Conservation (phyloP, 2,888 invertebrate species). For the Seladonia tumulorum region DNA sequence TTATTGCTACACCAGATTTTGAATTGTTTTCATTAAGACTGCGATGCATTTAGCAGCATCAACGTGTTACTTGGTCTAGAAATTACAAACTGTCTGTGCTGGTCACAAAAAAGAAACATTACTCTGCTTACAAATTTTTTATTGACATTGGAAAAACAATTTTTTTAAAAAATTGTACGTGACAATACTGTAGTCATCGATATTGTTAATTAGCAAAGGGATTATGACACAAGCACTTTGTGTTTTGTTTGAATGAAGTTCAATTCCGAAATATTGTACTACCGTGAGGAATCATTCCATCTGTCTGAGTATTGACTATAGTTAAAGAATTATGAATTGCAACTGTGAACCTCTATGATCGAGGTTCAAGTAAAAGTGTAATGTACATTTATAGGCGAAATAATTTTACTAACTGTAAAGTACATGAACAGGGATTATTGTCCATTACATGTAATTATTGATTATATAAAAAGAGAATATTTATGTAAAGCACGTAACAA, state of each 20-base stretch:
- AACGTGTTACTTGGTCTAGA: slow-evolving; percentile 45
- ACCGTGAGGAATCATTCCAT: slow-evolving; percentile 62
- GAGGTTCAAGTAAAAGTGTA: slow-evolving; percentile 22
- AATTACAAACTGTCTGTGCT: slow-evolving; percentile 45
- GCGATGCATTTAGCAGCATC: slow-evolving; percentile 75
- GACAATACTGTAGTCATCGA: slow-evolving; percentile 29
- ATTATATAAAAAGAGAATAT: slow-evolving; percentile 35
- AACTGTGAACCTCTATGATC: slow-evolving; percentile 13
- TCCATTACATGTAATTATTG: slow-evolving; percentile 31
- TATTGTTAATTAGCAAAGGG: slow-evolving; percentile 31
- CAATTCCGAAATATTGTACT: slow-evolving; percentile 48
- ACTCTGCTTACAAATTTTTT: slow-evolving; percentile 43
- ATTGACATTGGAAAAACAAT: slow-evolving; percentile 19
- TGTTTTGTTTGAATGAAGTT: slow-evolving; percentile 36
- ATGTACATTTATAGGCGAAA: slow-evolving; percentile 61
- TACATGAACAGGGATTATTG: slow-evolving; percentile 31
- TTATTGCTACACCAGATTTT: slow-evolving; percentile 30
- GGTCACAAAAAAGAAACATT: slow-evolving; percentile 49
- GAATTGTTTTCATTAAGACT: slow-evolving; percentile 58
- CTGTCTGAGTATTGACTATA: slow-evolving; percentile 37
- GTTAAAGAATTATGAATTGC: slow-evolving; percentile 41
- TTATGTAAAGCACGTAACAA: slow-evolving; percentile 36
- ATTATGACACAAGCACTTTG: slow-evolving; percentile 24
- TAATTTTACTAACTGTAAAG: slow-evolving; percentile 49
- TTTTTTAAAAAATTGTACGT: slow-evolving; percentile 34